Evolutionary conservation across 1,140 invertebrate species (phyloP).

Genomic region (Sinella curviseta): DNA sequence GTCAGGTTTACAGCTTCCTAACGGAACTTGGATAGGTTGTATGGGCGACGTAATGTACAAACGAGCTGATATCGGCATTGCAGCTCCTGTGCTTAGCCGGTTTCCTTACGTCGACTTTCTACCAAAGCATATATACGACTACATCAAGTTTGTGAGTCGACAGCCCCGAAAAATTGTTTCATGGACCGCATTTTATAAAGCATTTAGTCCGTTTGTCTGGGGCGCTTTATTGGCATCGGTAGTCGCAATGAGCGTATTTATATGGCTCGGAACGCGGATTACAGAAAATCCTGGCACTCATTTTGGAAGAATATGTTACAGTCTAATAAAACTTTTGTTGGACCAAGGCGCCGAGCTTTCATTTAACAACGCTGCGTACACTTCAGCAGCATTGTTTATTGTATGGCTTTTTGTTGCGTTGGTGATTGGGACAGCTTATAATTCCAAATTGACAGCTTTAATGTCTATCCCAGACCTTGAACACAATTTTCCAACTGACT

Average conservation of each 20-base stretch:
- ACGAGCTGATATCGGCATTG: not conserved
- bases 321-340: not conserved
- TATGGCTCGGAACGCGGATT: not conserved
- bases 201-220: not conserved
- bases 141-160: constrained; percentile 2
- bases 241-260: not conserved
- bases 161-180: not conserved
- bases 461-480: not conserved
- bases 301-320: not conserved
- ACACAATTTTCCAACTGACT: not conserved
- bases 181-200: not conserved
- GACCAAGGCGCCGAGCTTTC: not conserved
- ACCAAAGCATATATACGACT: constrained; percentile 9
- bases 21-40: not conserved
- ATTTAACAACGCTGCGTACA: not conserved
- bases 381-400: not conserved
- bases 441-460: not conserved
- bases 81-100: not conserved
- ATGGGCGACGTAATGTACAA: not conserved
- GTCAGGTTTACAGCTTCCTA: not conserved
- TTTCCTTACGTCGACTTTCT: constrained; percentile 1
- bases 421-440: constrained; percentile 4
- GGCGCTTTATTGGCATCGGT: not conserved
- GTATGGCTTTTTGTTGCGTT: not conserved
- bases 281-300: not conserved